Percentiles rank a stretch among this genome's conserved stretches.
Evolutionary conservation across 2,113 vertebrate species (phyloP).

Genomic region (Ellobius talpinus): DNA sequence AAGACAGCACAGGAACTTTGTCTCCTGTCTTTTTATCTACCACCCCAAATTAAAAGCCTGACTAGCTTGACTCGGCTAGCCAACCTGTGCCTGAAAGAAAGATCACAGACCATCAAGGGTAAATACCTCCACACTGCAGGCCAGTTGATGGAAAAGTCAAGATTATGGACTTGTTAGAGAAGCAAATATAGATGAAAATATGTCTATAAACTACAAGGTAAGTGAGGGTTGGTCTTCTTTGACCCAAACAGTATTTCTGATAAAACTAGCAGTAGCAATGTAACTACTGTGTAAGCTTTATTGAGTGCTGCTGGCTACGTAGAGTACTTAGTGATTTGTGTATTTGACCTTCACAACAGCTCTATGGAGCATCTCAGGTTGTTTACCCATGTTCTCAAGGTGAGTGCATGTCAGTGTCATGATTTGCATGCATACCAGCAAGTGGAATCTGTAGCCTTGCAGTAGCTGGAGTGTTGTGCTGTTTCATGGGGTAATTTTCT

Average conservation of each 20-base stretch:
- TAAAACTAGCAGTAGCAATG: constrained; percentile 28
- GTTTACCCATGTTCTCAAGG: background rate
- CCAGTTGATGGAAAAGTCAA: constrained; percentile 31
- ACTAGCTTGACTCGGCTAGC: background rate
- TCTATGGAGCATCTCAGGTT: background rate
- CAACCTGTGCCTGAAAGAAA: constrained; percentile 52
- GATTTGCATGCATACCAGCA: background rate
- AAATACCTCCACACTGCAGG: background rate
- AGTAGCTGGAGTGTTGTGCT: background rate
- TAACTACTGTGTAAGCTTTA: constrained; percentile 15
- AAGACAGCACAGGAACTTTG: constrained; percentile 54
- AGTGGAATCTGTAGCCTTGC: background rate
- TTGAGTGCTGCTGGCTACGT: background rate
- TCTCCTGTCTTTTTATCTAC: constrained; percentile 58
- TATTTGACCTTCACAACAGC: background rate
- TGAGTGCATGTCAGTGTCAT: background rate
- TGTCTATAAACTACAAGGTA: constrained; percentile 10
- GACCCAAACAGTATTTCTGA: background rate
- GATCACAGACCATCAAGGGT: background rate
- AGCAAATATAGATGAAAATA: constrained; percentile 46
- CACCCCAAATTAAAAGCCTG: constrained; percentile 27
- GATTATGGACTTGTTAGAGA: background rate
- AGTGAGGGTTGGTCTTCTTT: background rate
- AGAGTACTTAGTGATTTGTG: background rate
- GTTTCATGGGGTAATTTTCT: background rate